Evolutionary conservation across 2,888 invertebrate genomes (phyloP), one percentile per base, ranked within the genome.

Genomic region (Mesorhabditis belari): DNA sequence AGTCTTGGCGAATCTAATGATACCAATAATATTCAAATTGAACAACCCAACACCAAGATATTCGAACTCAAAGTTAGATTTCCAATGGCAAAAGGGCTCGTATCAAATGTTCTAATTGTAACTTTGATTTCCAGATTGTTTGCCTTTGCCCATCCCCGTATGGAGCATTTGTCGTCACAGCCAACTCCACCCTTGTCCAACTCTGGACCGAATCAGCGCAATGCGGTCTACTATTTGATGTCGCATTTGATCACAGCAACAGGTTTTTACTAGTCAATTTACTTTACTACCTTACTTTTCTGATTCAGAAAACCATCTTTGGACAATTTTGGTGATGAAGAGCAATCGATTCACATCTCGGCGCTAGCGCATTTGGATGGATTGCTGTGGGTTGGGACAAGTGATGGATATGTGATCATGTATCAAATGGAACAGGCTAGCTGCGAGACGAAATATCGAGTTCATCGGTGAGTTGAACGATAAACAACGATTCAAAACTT

Each of bases 141-240:
- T 80, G 81, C 58, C 75, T 84, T 58, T 75, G 78, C 9, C 73
- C 77, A 3, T 81, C 83, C 3, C 74, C 80, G 2, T 76, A 79
- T 58, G 85, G 85, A 5, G 81, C 85, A 29, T 85, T 84, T 82
- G 74, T 85, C 25, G 79, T 82, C 3, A 78, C 85, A n/a, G 78
- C 83, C 35, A 84, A 85, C 21, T 84, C 85, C 0, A 83, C 84
- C n/a, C 78, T 85, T 21, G 66, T 85, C 57, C 84, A 85, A 71
- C 77, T 85, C 35, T 85, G 85, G 85, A 83, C 83, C 64, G 80
- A 81, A 0, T 75, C 82, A n/a, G 81, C 80, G 35, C 12, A 9
- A 17, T 85, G 85, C 72, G 80, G 81, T 56, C 79, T 85, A 72
- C 76, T 85, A 57, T 85, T 82, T 73, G 85, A 85, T 70, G 82